A percentile compares a stretch with the other conserved stretches of the same genome.
Conservation (phyloP, 1,140 invertebrate species). For the Drosophila ananassae region DNA sequence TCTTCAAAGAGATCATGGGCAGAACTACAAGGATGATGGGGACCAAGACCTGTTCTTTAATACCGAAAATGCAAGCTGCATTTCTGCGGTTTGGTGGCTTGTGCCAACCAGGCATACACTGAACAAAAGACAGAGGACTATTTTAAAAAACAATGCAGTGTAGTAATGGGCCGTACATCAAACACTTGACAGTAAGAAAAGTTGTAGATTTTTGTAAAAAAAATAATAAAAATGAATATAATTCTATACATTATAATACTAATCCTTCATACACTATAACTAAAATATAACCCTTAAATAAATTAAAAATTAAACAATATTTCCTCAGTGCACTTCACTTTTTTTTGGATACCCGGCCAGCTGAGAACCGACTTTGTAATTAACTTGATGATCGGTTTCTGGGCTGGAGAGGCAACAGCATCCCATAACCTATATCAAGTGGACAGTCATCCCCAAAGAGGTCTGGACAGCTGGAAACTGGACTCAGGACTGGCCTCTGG, state of each 20-base stretch:
- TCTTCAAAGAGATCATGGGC: not conserved
- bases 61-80: slow-evolving; percentile 38
- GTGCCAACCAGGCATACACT: slow-evolving; percentile 8
- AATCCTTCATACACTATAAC: too few relatives aligned
- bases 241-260: too few relatives aligned
- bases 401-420: slow-evolving; percentile 32
- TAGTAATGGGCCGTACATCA: too few relatives aligned
- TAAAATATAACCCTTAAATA: too few relatives aligned
- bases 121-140: not conserved
- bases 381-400: slow-evolving; percentile 26
- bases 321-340: not conserved
- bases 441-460: not conserved
- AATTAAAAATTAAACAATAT: not conserved
- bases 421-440: slow-evolving; percentile 5
- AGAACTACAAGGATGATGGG: too few relatives aligned
- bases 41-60: too few relatives aligned
- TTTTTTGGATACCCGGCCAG: slow-evolving; percentile 4
- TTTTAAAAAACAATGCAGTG: too few relatives aligned
- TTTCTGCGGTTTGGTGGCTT: slow-evolving; percentile 50
- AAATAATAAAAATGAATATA: too few relatives aligned
- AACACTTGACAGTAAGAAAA: too few relatives aligned
- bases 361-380: slow-evolving; percentile 36
- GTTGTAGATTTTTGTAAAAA: too few relatives aligned
- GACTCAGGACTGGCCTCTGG: too few relatives aligned
- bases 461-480: slow-evolving; percentile 5